Conservation (phyloP, 2,888 invertebrate genomes). For the Drosophila barbarae region DNA sequence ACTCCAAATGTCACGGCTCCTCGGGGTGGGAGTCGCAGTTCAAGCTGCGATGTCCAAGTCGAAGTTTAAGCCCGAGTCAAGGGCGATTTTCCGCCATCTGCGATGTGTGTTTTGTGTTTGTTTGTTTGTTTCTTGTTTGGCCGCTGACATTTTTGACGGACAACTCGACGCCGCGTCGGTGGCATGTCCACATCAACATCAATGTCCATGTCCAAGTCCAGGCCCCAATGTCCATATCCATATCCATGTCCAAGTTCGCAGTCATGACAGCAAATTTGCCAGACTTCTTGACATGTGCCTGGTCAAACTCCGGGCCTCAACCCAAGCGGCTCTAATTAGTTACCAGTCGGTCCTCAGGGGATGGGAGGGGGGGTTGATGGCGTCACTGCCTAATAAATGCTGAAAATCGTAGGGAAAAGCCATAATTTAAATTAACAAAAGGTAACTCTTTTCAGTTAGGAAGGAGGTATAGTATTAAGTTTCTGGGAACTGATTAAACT, state of each 20-base stretch:
- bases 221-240: conserved; percentile 4
- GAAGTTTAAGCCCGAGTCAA: conserved; percentile 26
- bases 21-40: conserved; percentile 18
- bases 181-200: conserved; percentile 41
- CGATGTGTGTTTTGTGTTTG: conserved; percentile 15
- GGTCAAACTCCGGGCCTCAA: conserved; percentile 12
- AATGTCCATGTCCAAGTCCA: conserved; percentile 22
- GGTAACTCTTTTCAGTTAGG: neutral
- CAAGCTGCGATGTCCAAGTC: conserved; percentile 8
- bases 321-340: conserved; percentile 34
- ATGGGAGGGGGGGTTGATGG: conserved; percentile 5
- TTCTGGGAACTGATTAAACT: neutral
- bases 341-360: neutral
- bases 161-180: conserved; percentile 56
- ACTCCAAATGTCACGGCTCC: conserved; percentile 43
- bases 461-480: neutral
- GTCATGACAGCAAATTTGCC: conserved; percentile 38
- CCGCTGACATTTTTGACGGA: conserved; percentile 68
- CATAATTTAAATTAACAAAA: neutral
- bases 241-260: conserved; percentile 22
- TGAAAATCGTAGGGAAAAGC: neutral
- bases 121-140: conserved; percentile 27
- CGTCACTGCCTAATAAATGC: neutral
- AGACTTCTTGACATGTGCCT: conserved; percentile 49
- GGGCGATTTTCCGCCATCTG: conserved; percentile 43